Evolutionary conservation across 2,797 vertebrate genomes (phyloP), one percentile per base, ranked within the genome.

Genomic region (Toxotes lorentzi): DNA sequence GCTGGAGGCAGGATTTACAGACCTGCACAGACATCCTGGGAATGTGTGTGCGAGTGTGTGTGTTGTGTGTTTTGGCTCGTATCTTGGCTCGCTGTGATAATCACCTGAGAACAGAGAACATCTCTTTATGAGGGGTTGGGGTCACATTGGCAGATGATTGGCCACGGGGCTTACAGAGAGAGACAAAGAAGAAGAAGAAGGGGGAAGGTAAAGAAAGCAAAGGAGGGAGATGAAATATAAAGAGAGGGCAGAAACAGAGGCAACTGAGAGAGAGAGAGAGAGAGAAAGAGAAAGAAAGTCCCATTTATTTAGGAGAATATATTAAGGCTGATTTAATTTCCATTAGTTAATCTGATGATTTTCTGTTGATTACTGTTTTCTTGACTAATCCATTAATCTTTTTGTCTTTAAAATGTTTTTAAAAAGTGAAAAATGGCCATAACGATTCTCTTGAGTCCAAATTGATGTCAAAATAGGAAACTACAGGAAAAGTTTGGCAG

Each of bases 1-100:
- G 89, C 85, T 85, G 84, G 76, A 81, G 82, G 75, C 77, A 76
- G 91, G 86, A 88, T 92, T 92, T 88, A 85, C 63, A 80, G 78
- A 62, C 34, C 68, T 43, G 40, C 40, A 6, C 12, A 50, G 62
- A 69, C 76, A 56, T 61, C 58, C 70, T 48, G 76, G 58, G 74
- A 83, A 54, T 72, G 79, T 58, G 41, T 82, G 74, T 50, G 61
- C 58, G 62, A 53, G 61, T 41, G 48, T 35, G 65, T 59, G 76
- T 54, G 63, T 73, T 48, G 73, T 53, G 59, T 53, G 54, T 73
- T 66, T 78, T 83, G 74, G 76, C 83, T 71, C 1, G 27, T n/a
- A 65, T 75, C 79, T 35, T 0, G 32, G 32, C 38, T 48, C 41
- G 69, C 75, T 75, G 60, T 9, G 50, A 73, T 91, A 88, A 92